Percentiles rank a stretch among this genome's conserved stretches.
Conservation (phyloP, 2,888 invertebrate genomes). For the Thumatha senex region DNA sequence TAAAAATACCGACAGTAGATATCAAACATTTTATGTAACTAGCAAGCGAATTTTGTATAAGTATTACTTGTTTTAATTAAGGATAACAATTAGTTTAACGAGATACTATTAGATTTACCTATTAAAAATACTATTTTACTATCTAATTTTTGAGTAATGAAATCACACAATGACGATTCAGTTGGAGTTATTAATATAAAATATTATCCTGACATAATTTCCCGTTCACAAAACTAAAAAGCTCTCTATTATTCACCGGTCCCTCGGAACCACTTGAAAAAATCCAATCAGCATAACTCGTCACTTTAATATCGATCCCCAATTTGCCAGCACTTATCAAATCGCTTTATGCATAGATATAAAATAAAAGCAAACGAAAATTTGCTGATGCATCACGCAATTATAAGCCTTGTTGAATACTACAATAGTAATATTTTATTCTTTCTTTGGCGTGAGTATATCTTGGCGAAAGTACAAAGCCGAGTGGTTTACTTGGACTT, state of each 20-base stretch:
- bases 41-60: too few species aligned
- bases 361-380: constrained; percentile 55
- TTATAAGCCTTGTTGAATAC: constrained; percentile 56
- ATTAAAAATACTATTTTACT: too few species aligned
- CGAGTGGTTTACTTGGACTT: constrained; percentile 80
- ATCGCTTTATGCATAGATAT: constrained; percentile 79
- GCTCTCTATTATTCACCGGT: constrained; percentile 78
- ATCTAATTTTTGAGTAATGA: too few species aligned
- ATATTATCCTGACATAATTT: constrained; percentile 45
- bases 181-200: constrained; percentile 27
- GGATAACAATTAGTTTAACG: too few species aligned
- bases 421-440: constrained; percentile 55
- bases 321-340: constrained; percentile 79
- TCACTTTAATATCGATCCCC: constrained; percentile 80
- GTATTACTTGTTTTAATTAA: too few species aligned
- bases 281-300: constrained; percentile 83
- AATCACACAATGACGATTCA: too few species aligned
- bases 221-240: constrained; percentile 63
- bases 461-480: constrained; percentile 66
- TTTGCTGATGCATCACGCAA: constrained; percentile 42
- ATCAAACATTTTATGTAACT: too few species aligned
- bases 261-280: constrained; percentile 76
- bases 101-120: too few species aligned
- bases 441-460: constrained; percentile 61
- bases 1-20: too few species aligned